Base-by-base conservation (phyloP, 2,888 invertebrate genomes). In the Leptinotarsa peninsularis region DNA sequence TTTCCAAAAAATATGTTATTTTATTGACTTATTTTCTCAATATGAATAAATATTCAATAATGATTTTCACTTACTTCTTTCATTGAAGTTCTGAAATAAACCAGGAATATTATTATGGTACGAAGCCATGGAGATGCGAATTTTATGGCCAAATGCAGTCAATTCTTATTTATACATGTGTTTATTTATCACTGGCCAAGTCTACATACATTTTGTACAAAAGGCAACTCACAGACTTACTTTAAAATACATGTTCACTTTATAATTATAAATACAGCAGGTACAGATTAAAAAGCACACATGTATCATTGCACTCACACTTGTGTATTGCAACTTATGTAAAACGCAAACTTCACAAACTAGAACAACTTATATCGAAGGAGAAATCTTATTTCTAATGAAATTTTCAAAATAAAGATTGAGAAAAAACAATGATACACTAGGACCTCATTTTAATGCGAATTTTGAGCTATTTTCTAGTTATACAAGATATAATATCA, bases 201-300 rank as follows among this genome's bases (percentile, higher is more conserved):
- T 68, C 54, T 68, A 68, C 68, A 68, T 52, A 68, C 68, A 68
- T 54, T 68, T 68, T 68, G 54, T 68, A 68, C 68, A 68, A 68
- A 68, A 68, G 68, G 43, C 68, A 54, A 68, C 54, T 68, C 68
- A 68, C 68, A 68, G 68, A 68, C 68, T 68, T 43, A 54, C 58
- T 68, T 68, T 56, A 68, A 50, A 54, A 54, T 68, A 54, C 52
- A 68, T 68, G 18, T 18, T 68, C 43, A 68, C 68, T 54, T 68
- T 23, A 67, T n/a, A 13, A 49, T 50, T 50, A 68, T 27, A 33
- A 68, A 68, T 68, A 68, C 54, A 54, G 52, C 54, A 68, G 54
- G 54, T 54, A 68, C 54, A 54, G 27, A 54, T 54, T 68, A 68
- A 68, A 68, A 68, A 68, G 68, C 68, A 68, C 68, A 68, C 68